Evolutionary conservation across 2,888 invertebrate genomes (phyloP).

Genomic region (Nysson spinosus): DNA sequence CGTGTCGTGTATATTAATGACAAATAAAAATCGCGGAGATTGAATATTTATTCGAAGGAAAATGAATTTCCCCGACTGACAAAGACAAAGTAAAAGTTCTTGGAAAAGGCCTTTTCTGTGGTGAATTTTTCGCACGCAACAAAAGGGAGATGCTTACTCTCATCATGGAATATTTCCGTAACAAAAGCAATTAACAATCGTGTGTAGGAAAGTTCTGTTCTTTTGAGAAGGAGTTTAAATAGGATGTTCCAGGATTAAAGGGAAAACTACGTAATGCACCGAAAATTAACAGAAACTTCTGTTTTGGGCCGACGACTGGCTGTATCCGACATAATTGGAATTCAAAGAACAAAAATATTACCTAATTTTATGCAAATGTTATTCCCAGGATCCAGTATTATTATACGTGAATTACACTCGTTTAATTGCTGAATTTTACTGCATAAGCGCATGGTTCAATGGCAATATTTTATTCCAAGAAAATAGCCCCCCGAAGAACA

Average conservation of each 20-base stretch:
- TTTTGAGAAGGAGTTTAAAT: neutral
- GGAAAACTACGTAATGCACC: neutral
- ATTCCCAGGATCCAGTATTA: no score
- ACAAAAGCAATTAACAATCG: slow-evolving; percentile 28
- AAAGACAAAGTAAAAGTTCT: no score
- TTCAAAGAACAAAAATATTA: neutral
- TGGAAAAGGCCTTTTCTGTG: neutral
- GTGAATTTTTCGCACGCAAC: neutral
- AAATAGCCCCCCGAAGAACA: slow-evolving; percentile 5
- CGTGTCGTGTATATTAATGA: no score
- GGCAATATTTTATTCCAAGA: no score
- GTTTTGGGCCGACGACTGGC: neutral
- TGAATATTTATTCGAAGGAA: no score
- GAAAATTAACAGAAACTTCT: neutral
- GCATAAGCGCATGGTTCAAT: no score
- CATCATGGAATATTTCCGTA: no score
- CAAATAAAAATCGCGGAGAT: no score
- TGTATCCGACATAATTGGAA: neutral
- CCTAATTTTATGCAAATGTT: no score
- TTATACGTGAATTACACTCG: no score
- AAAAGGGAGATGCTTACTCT: neutral
- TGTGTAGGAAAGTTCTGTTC: slow-evolving; percentile 4
- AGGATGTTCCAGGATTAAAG: slow-evolving; percentile 23
- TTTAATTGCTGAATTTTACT: no score
- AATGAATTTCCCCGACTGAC: no score